Evolutionary conservation across 2,888 invertebrate genomes (phyloP).

Genomic region (Ryuthela nishihirai): DNA sequence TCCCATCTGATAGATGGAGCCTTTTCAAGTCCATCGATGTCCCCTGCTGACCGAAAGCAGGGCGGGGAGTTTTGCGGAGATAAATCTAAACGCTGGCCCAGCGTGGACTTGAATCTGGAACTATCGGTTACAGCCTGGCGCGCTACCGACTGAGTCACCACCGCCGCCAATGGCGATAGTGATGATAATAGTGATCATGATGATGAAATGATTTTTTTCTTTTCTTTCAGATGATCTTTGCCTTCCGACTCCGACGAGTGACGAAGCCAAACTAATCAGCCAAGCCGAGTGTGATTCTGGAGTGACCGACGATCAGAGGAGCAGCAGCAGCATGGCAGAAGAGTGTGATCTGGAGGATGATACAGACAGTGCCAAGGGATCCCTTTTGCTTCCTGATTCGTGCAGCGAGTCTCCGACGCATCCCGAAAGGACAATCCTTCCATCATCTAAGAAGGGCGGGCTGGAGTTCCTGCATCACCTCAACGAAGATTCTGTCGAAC

Average conservation of each 20-base stretch:
- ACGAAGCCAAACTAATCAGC: conserved; percentile 20
- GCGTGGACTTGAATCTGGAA: no score
- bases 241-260: conserved; percentile 14
- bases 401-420: conserved; percentile 22
- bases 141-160: no score
- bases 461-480: no score
- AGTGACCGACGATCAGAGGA: conserved; percentile 32
- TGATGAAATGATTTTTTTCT: neutral
- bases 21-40: no score
- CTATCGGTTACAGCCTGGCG: no score
- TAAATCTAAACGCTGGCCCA: no score
- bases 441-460: no score
- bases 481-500: no score
- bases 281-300: conserved; percentile 31
- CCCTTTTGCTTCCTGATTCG: conserved; percentile 27
- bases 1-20: no score
- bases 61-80: no score
- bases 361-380: conserved; percentile 35
- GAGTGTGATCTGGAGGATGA: conserved; percentile 33
- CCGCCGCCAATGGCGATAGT: no score
- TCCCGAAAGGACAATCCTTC: conserved; percentile 15
- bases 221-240: conserved; percentile 7
- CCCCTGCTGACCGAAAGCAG: no score
- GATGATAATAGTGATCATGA: neutral
- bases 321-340: conserved; percentile 30